Base-by-base conservation (phyloP, 2,888 invertebrate species). In the Frankliniella fusca region DNA sequence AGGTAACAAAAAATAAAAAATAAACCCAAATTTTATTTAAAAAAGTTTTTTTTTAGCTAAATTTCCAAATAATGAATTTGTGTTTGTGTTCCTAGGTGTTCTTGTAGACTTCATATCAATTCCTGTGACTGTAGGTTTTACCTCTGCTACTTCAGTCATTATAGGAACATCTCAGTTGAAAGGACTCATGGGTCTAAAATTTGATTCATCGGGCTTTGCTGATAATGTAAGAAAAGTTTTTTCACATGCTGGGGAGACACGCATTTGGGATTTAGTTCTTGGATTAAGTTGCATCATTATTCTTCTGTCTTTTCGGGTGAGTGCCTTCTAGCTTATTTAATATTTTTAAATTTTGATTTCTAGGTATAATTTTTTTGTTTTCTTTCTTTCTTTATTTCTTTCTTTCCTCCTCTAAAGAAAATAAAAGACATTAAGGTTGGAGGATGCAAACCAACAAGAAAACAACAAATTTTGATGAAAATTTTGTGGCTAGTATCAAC, bases 121-220 rank as follows among this genome's bases (percentile, higher is more conserved):
- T 84, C 96, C 97, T 0, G 95, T 96, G 11, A 95, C 95, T 0
- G 94, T 95, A 20, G 95, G 95, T 0, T 97, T 97, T 87, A 96
- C 97, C 0, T 96, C 96, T 10, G 97, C 96, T 0, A 96, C 96
- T 0, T 96, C 97, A 61, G 93, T 97, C 76, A 96, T 96, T 84
- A 97, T 97, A 83, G 95, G 94, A 7, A 93, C 93, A 23, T 95
- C 96, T 0, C 97, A 97, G 87, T 88, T 96, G 1, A 96, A 95
- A 86, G 91, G 91, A 49, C 88, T 94, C 28, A 88, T 96, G 50
- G 96, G 95, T 0, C 87, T 96, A 28, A 61, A 76, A 76, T 76
- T 76, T 76, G 70, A 76, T 23, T 76, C 70, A 11, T 76, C 70
- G 11, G 70, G 70, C 3, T 76, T 76, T 76, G 70, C 70, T 79